Evolutionary conservation across 2,113 vertebrate genomes (phyloP).

Genomic region (Rhinichthys klamathensis): DNA sequence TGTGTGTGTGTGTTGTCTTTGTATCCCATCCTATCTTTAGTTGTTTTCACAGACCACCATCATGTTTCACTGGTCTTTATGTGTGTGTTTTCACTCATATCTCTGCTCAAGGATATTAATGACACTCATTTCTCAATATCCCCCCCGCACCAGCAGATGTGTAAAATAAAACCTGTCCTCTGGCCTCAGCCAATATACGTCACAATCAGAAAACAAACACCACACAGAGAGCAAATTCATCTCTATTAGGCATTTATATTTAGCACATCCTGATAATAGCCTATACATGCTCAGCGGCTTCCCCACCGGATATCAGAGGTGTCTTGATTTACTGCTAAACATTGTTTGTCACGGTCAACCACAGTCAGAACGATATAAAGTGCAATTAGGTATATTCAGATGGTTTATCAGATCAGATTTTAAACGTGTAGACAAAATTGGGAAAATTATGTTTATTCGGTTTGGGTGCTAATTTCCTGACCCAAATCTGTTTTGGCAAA

Average conservation of each 20-base stretch:
- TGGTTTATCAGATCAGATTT: neutral
- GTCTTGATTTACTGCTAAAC: neutral
- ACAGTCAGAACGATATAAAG: neutral
- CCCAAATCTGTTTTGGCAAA: slow-evolving; percentile 13
- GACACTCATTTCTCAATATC: slow-evolving; percentile 49
- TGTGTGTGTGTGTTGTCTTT: slow-evolving; percentile 14
- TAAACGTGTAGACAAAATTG: neutral
- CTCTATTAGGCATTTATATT: slow-evolving; percentile 46
- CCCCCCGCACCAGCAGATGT: neutral
- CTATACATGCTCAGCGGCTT: neutral
- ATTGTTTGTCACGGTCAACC: neutral
- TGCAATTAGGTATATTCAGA: neutral
- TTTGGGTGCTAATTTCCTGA: neutral
- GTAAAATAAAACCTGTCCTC: slow-evolving; percentile 23
- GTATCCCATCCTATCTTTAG: slow-evolving; percentile 30
- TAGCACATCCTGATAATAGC: neutral
- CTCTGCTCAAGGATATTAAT: slow-evolving; percentile 51
- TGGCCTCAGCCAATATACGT: neutral
- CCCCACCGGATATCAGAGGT: neutral
- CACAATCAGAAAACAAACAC: slow-evolving; percentile 21
- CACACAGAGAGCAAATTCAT: slow-evolving; percentile 2
- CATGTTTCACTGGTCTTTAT: slow-evolving; percentile 19
- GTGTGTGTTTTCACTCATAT: slow-evolving; percentile 4
- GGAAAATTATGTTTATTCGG: neutral
- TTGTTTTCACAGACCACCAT: slow-evolving; percentile 27